These are phyloP conservation scores for Enteromius argenteus DNA, from an alignment of 2,797 vertebrate genomes.

Conservation along the genomic window DNA sequence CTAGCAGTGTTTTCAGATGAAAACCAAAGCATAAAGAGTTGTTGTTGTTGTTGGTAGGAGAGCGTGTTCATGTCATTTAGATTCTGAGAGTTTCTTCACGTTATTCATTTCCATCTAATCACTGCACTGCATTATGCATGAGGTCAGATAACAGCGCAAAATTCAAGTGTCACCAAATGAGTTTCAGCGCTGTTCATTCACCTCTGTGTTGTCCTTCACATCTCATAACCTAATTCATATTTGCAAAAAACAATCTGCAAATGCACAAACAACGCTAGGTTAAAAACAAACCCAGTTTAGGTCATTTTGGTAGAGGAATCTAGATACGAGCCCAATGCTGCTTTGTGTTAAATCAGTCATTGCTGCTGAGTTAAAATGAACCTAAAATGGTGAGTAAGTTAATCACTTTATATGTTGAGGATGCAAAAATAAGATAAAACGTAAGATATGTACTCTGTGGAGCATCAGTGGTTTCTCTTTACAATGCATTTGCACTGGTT, in stretches of 20 bases:
- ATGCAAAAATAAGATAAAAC: not conserved
- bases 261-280: not conserved
- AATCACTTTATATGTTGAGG: not conserved
- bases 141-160: not conserved
- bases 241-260: not conserved
- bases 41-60: not conserved
- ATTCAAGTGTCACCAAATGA: constrained; percentile 2
- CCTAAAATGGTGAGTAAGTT: not conserved
- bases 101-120: constrained; percentile 21
- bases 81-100: not conserved
- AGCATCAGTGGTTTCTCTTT: not conserved
- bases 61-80: not conserved
- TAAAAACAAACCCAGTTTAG: not conserved
- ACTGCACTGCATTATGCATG: constrained; percentile 9
- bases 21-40: not conserved
- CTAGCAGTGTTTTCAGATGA: not conserved
- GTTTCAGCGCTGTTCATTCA: not conserved
- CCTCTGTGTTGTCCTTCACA: constrained; percentile 1
- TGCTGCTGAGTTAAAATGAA: not conserved
- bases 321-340: not conserved
- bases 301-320: not conserved
- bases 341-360: not conserved
- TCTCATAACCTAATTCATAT: not conserved
- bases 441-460: not conserved
- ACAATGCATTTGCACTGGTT: not conserved